phyloP scores from a whole-genome alignment of 2,113 vertebrate genomes.

The Platysteira castanea region DNA sequence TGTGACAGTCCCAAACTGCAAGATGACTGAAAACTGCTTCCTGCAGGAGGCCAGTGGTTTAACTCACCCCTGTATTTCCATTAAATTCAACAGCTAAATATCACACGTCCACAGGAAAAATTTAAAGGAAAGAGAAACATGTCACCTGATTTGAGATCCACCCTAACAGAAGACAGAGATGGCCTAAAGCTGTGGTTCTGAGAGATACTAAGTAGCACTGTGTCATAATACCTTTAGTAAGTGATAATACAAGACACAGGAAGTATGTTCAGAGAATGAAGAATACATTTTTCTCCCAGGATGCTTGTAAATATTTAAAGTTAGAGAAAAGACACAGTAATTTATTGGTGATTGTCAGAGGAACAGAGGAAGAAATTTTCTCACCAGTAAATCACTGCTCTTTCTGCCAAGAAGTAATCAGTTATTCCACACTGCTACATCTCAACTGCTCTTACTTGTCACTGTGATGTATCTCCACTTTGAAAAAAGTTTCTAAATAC shows the following conservation, averaged over 20 bases:
- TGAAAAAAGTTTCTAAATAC: neutral
- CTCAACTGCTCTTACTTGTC: neutral
- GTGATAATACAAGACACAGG: neutral
- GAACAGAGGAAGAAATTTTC: conserved; percentile 8
- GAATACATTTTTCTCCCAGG: neutral
- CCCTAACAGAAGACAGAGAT: neutral
- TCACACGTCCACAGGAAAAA: neutral
- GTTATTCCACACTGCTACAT: neutral
- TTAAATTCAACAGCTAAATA: neutral
- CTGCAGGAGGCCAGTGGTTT: neutral
- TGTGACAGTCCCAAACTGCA: neutral
- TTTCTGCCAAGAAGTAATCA: neutral
- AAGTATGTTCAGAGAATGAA: neutral
- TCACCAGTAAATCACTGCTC: conserved; percentile 4
- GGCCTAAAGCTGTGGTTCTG: neutral
- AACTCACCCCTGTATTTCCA: neutral
- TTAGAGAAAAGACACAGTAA: neutral
- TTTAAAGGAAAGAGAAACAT: neutral
- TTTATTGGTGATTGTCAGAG: neutral
- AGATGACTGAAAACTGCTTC: neutral
- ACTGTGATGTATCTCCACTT: neutral
- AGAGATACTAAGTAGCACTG: neutral
- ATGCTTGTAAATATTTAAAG: conserved; percentile 16
- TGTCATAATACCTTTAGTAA: neutral
- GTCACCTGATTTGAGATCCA: neutral